These are phyloP conservation scores for Harlomillsia oculata DNA, from an alignment of 1,140 invertebrate species.

Conservation along the genomic window DNA sequence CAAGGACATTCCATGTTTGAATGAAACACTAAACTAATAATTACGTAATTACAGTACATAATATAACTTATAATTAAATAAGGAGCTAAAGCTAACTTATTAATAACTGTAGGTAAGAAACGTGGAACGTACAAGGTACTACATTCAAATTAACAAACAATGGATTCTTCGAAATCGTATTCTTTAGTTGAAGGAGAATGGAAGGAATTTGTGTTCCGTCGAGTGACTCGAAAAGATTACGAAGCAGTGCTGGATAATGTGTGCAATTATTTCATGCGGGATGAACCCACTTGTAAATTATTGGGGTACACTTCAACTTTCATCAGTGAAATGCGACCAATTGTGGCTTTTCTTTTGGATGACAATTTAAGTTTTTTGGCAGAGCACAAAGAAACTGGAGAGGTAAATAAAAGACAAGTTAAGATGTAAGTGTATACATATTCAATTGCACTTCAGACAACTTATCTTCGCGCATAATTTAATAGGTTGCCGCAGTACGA, in stretches of 20 bases:
- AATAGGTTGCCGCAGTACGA: conserved; percentile 17
- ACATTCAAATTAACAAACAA: neutral
- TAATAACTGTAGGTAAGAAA: neutral
- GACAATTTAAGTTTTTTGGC: conserved; percentile 19
- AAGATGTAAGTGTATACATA: neutral
- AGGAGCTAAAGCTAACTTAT: too few species aligned
- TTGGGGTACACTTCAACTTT: conserved; percentile 25
- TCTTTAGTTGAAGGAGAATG: conserved; percentile 18
- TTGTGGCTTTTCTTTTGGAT: neutral
- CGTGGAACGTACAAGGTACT: neutral
- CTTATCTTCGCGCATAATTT: conserved; percentile 3
- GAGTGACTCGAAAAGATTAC: conserved; percentile 10
- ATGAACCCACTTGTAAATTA: conserved; percentile 21
- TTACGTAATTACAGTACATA: too few species aligned
- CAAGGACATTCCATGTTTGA: too few species aligned
- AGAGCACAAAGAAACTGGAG: conserved; percentile 13
- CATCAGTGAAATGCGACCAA: conserved; percentile 10
- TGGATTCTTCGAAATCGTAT: neutral
- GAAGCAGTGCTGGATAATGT: conserved; percentile 18
- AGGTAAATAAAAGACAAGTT: conserved; percentile 4
- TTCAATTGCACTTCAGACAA: neutral
- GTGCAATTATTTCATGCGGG: conserved; percentile 8
- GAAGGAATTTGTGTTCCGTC: conserved; percentile 13
- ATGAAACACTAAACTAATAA: too few species aligned
- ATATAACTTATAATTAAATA: too few species aligned